These are phyloP conservation scores for Pygathrix nemaeus DNA, from an alignment of 2,113 vertebrate species.

Conservation along the genomic window DNA sequence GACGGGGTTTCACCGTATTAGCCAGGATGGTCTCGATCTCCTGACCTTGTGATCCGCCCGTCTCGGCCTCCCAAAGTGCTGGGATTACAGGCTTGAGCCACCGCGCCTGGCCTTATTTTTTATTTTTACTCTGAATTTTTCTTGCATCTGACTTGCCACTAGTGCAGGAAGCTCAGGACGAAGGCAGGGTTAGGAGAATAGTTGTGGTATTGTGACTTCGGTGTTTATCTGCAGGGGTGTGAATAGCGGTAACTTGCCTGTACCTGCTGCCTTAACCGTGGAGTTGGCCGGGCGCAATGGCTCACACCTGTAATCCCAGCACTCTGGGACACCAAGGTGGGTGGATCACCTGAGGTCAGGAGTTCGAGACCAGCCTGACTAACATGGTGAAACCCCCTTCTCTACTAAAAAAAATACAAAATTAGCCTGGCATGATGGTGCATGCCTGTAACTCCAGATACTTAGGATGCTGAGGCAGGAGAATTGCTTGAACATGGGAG, in stretches of 20 bases:
- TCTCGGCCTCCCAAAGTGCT: no score
- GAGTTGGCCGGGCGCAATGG: accelerated
- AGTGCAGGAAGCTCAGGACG: neutral
- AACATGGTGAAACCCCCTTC: neutral
- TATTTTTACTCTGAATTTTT: neutral
- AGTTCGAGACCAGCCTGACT: neutral
- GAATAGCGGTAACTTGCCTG: neutral
- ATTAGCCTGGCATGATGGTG: neutral
- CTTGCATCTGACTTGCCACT: neutral
- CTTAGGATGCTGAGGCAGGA: neutral
- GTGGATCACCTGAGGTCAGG: neutral
- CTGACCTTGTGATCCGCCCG: no score
- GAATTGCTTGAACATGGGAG: neutral
- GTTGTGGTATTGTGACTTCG: neutral
- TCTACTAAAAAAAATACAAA: neutral
- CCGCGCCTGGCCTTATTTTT: no score
- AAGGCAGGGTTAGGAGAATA: neutral
- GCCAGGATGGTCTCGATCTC: no score
- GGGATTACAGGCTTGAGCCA: no score
- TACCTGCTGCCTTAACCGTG: neutral
- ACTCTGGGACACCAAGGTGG: neutral
- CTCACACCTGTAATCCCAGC: neutral
- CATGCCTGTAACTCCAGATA: neutral
- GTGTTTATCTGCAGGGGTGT: neutral
- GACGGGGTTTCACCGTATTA: no score